Evolutionary conservation across 2,113 vertebrate species (phyloP).

Genomic region (Balaenoptera acutorostrata): DNA sequence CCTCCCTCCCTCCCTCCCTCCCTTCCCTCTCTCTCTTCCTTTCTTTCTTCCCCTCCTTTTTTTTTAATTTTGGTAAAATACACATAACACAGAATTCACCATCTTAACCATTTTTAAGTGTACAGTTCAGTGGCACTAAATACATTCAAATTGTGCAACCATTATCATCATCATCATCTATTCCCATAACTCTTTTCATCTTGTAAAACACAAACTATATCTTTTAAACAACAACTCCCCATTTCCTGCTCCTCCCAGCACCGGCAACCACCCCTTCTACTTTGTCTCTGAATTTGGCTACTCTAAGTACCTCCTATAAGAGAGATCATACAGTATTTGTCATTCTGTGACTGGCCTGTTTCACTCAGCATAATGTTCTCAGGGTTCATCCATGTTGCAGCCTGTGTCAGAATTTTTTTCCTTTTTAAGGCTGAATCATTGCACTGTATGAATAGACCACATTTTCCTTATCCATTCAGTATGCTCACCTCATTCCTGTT

Average conservation of each 20-base stretch:
- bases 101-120: not conserved
- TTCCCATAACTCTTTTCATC: not conserved
- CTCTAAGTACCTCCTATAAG: not conserved
- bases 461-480: not conserved
- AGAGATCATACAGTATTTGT: not conserved
- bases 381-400: not conserved
- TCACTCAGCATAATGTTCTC: not conserved
- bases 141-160: not conserved
- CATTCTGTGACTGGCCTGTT: not conserved
- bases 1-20: no score
- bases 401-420: not conserved
- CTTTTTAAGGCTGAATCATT: not conserved
- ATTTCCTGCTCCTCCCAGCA: not conserved
- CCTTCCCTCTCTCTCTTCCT: no score
- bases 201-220: not conserved
- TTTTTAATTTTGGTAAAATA: not conserved
- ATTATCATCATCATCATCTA: not conserved
- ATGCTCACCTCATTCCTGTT: not conserved
- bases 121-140: not conserved
- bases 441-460: accelerated
- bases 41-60: not conserved
- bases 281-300: not conserved
- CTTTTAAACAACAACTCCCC: not conserved
- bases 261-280: not conserved
- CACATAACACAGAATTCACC: not conserved